Evolutionary conservation across 2,888 invertebrate species (phyloP), one percentile per base, ranked within the genome.

Genomic region (Caenorhabditis imperialis): DNA sequence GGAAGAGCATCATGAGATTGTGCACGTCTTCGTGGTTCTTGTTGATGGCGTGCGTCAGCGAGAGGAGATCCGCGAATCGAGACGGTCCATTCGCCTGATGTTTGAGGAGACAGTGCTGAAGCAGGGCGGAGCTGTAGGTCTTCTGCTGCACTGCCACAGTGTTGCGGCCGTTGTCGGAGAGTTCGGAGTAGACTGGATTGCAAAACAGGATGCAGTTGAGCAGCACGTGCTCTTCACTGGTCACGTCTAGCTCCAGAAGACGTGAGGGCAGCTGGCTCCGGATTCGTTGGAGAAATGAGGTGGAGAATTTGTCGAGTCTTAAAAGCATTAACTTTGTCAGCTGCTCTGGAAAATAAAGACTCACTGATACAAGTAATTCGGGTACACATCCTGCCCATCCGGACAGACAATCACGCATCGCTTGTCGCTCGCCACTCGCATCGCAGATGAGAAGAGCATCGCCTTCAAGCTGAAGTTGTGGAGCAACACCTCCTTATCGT

Each of bases 161-260:
- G 44, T 6, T 3, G 3, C 44, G 44, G 22, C 22, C 44, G 10
- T 8, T 1, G 23, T 3, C 8, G 23, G 44, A 44, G 44, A 44
- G 44, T 2, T 20, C 6, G 44, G 20, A 20, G 22, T 22, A 23
- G 44, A 23, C 44, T 44, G 50, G 44, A 44, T 33, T 33, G 20
- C 55, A 33, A 7, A 55, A 44, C 12, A 55, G 6, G 1, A 55
- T 33, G 10, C 33, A 20, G 5, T 33, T 33, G 22, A 55, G 44
- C 33, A 55, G 30, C 12, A 55, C 22, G 8, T 44, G 44, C 22
- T 55, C 55, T 14, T 55, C 55, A 7, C 30, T 20, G 2, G 44
- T 55, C 0, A 55, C 10, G 1, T 23, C 12, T 10, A 55, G 22
- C 14, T 55, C 55, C 20, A 18, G 30, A 7, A 55, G 16, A 8